Percentiles rank a stretch among this genome's conserved stretches.
These are phyloP conservation scores for Chaenogobius annularis DNA, from an alignment of 2,113 vertebrate species.

Conservation along the genomic window DNA sequence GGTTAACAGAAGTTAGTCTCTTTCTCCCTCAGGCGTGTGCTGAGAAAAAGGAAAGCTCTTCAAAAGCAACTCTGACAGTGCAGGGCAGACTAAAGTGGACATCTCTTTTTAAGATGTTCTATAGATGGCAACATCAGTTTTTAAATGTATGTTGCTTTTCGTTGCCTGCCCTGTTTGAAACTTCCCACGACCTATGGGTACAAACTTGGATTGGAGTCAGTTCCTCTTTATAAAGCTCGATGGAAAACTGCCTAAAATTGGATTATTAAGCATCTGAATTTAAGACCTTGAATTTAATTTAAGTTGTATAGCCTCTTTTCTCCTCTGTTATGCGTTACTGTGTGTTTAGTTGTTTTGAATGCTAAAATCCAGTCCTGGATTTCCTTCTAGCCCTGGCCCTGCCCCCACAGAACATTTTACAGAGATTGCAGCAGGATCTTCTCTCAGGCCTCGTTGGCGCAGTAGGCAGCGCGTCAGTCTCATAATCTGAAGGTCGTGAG, in stretches of 20 bases:
- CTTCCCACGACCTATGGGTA: conserved; percentile 62
- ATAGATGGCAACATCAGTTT: conserved; percentile 39
- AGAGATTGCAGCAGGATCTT: fast-evolving
- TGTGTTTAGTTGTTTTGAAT: neutral
- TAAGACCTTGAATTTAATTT: neutral
- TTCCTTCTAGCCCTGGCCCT: neutral
- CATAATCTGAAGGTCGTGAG: conserved; percentile 77
- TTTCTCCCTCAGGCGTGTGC: neutral
- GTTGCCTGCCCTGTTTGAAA: conserved; percentile 28
- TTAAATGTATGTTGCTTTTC: conserved; percentile 49
- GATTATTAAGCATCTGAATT: neutral
- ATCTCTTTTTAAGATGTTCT: conserved; percentile 19
- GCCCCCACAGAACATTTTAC: conserved; percentile 19
- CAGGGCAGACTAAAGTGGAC: conserved; percentile 1
- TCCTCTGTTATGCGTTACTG: neutral
- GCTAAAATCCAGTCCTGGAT: neutral
- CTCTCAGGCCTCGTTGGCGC: conserved; percentile 55
- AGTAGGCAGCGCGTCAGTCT: conserved; percentile 74
- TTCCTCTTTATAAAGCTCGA: neutral
- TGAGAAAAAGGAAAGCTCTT: conserved; percentile 13
- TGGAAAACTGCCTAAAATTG: neutral
- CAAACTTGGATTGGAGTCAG: neutral
- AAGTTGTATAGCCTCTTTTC: neutral
- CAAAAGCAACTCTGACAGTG: neutral
- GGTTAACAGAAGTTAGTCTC: neutral